Base-by-base conservation (phyloP, 2,888 invertebrate species). In the Himalopsyche tibetana region DNA sequence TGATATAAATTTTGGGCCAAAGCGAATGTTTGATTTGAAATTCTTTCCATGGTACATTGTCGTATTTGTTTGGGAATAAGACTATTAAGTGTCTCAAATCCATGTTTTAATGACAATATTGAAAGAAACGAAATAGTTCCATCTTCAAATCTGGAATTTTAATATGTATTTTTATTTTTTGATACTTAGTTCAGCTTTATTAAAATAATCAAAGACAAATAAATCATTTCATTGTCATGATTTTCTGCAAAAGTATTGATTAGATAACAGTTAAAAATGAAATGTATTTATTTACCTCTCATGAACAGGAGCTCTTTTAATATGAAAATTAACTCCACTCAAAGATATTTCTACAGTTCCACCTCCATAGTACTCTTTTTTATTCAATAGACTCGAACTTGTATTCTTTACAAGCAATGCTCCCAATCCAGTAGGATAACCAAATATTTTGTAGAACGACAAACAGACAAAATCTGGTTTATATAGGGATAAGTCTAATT, bases 391-490 rank as follows among this genome's bases (percentile, higher is more conserved):
- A 90, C 92, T 87, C 56, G 92, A 92, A 90, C 95, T 95, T 36
- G 91, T 90, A 90, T 96, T 96, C 90, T 93, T 95, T 0, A 99
- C 96, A 85, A 99, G 90, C 36, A 99, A 91, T 15, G 98, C 98
- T 51, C 99, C 99, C 28, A 99, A 92, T 4, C 99, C 99, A 83
- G 99, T 99, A 1, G 99, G 99, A 91, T 96, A 99, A 36, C 95
- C 95, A 93, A 99, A 99, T 90, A 99, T 96, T 94, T 99, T 99
- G 92, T 99, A 99, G 93, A 99, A 99, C 0, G 99, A 99, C 28
- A 99, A 86, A 85, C 95, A 95, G 0, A 99, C 95, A 93, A 98
- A 99, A 92, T 99, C 98, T 5, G 99, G 97, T 88, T 95, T 94
- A 86, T 93, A 92, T 82, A 90, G 89, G 0, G 94, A 93, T 85